A percentile compares a stretch with the other conserved stretches of the same genome.
phyloP scores from a whole-genome alignment of 1,140 invertebrate genomes.

The Babylonia areolata region DNA sequence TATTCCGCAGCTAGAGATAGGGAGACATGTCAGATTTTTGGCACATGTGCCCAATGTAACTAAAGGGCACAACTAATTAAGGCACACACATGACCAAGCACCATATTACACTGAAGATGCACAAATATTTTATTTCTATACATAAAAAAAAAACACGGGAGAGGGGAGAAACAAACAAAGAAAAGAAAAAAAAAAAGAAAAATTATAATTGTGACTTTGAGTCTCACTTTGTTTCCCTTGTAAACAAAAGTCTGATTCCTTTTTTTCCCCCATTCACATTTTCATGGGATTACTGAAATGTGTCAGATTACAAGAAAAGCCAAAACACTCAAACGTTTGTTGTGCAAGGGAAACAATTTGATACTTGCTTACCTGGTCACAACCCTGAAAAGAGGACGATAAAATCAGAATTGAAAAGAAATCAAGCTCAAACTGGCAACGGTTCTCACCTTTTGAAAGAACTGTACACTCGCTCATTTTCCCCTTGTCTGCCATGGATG shows the following conservation, averaged over 20 bases:
- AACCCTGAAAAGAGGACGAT: neutral
- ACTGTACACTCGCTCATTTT: slow-evolving; percentile 52
- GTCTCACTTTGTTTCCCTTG: slow-evolving; percentile 8
- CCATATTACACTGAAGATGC: neutral
- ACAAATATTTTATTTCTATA: neutral
- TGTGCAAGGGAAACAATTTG: slow-evolving; percentile 23
- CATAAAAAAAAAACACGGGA: neutral
- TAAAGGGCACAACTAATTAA: slow-evolving; percentile 28
- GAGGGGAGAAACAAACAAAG: neutral
- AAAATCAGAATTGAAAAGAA: slow-evolving; percentile 8
- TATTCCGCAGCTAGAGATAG: slow-evolving; percentile 45
- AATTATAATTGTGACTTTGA: neutral
- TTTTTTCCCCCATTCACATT: neutral
- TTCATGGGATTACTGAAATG: neutral
- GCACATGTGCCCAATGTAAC: slow-evolving; percentile 34
- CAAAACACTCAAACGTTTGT: slow-evolving; percentile 14
- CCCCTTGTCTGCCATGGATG: slow-evolving; percentile 45
- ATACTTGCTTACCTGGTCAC: slow-evolving; percentile 19
- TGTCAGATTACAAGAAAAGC: neutral
- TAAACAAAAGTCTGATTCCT: slow-evolving; percentile 3
- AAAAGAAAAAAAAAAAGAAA: neutral
- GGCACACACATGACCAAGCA: slow-evolving; percentile 16
- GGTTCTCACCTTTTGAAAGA: slow-evolving; percentile 47
- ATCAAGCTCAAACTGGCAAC: slow-evolving; percentile 21
- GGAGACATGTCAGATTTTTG: slow-evolving; percentile 47